Evolutionary conservation across 2,113 vertebrate species (phyloP).

Genomic region (Notechis scutatus): DNA sequence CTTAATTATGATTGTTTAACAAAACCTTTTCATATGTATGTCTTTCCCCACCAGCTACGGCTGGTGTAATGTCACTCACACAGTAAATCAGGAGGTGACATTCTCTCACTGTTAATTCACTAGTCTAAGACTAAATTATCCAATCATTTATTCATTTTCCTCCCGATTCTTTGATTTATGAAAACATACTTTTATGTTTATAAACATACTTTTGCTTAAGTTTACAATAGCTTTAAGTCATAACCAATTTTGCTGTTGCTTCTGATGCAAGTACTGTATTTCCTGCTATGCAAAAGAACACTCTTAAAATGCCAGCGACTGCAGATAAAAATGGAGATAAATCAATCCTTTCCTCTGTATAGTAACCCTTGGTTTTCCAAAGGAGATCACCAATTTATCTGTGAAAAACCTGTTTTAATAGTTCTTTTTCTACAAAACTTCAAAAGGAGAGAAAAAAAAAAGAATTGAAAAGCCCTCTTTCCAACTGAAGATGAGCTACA

Average conservation of each 20-base stretch:
- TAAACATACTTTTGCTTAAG: not conserved
- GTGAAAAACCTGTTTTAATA: not conserved
- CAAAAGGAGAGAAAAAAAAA: not conserved
- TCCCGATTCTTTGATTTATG: not conserved
- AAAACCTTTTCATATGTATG: not conserved
- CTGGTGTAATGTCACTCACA: not conserved
- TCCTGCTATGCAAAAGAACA: not conserved
- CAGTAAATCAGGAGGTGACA: not conserved
- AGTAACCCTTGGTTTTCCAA: not conserved
- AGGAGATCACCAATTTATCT: not conserved
- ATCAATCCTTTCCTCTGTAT: not conserved
- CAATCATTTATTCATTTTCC: rapidly evolving
- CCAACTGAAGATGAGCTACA: not conserved
- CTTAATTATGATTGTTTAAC: not conserved
- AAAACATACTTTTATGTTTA: not conserved
- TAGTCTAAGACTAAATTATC: not conserved
- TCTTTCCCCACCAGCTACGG: not conserved
- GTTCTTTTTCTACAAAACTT: not conserved
- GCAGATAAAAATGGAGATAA: not conserved
- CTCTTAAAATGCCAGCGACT: not conserved
- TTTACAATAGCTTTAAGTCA: not conserved
- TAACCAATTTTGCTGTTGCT: not conserved
- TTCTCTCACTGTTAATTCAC: not conserved
- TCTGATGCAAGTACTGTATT: not conserved
- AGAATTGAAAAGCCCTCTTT: not conserved